Evolutionary conservation across 2,888 invertebrate species (phyloP).

Genomic region (Xanthia icteritia): DNA sequence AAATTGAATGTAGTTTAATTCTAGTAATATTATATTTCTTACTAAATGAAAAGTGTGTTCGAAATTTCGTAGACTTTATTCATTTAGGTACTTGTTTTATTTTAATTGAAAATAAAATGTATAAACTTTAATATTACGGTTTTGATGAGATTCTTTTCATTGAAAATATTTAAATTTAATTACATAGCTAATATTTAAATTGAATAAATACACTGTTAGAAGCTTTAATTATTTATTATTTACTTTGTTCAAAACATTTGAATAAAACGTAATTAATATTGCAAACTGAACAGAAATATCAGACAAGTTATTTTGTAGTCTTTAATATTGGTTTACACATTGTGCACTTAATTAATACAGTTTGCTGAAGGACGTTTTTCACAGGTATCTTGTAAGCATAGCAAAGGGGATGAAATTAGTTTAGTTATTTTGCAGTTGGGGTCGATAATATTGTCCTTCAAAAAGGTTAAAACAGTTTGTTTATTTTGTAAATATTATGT

Average conservation of each 20-base stretch:
- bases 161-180: not conserved
- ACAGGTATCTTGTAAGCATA: constrained; percentile 39
- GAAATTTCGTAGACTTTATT: not conserved
- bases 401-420: constrained; percentile 18
- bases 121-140: constrained; percentile 16
- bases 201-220: not conserved
- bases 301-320: constrained; percentile 15
- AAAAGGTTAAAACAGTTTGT: not conserved
- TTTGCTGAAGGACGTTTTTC: constrained; percentile 36
- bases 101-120: constrained; percentile 11
- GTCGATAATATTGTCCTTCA: not conserved
- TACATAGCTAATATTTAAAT: not conserved
- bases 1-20: constrained; percentile 37
- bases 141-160: constrained; percentile 7
- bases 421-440: constrained; percentile 7
- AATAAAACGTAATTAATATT: constrained; percentile 25
- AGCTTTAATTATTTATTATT: not conserved
- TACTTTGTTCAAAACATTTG: not conserved
- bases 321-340: constrained; percentile 39
- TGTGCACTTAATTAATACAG: constrained; percentile 48
- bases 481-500: not conserved
- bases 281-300: constrained; percentile 14
- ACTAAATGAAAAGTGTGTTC: constrained; percentile 7
- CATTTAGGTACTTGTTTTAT: constrained; percentile 2
- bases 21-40: constrained; percentile 23